phyloP scores from a whole-genome alignment of 2,888 invertebrate species.

The Pollenia labialis region DNA sequence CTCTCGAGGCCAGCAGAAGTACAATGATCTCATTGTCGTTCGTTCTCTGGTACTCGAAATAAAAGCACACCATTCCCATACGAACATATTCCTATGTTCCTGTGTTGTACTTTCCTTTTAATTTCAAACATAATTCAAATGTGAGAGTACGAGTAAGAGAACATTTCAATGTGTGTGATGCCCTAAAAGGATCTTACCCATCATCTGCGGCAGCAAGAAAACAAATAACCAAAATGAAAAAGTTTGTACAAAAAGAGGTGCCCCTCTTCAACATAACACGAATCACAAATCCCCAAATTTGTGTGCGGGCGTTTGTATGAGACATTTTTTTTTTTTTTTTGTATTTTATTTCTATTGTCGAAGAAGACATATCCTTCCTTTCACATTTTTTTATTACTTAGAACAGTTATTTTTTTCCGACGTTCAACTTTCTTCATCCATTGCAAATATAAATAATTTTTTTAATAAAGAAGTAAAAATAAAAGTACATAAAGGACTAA shows the following conservation, averaged over 20 bases:
- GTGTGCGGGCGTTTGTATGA: not conserved
- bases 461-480: slow-evolving; percentile 9
- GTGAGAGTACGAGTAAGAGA: not conserved
- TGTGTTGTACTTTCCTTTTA: not conserved
- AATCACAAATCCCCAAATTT: slow-evolving; percentile 15
- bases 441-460: not conserved
- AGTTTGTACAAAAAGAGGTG: not conserved
- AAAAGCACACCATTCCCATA: slow-evolving; percentile 14
- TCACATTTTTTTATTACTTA: not conserved
- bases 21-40: slow-evolving; percentile 48
- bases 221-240: slow-evolving; percentile 21
- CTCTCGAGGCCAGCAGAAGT: slow-evolving; percentile 58
- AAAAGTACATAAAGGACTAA: slow-evolving; percentile 2
- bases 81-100: not conserved
- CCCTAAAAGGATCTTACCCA: slow-evolving; percentile 42
- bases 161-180: not conserved
- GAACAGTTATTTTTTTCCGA: slow-evolving; percentile 14
- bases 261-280: not conserved
- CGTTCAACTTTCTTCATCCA: slow-evolving; percentile 16
- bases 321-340: not conserved
- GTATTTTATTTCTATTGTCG: slow-evolving; percentile 27
- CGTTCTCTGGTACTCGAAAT: slow-evolving; percentile 3
- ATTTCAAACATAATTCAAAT: not conserved
- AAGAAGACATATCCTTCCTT: slow-evolving; percentile 60
- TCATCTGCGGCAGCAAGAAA: not conserved